Evolutionary conservation across 1,140 invertebrate genomes (phyloP).

Genomic region (Scaptomyza montana): DNA sequence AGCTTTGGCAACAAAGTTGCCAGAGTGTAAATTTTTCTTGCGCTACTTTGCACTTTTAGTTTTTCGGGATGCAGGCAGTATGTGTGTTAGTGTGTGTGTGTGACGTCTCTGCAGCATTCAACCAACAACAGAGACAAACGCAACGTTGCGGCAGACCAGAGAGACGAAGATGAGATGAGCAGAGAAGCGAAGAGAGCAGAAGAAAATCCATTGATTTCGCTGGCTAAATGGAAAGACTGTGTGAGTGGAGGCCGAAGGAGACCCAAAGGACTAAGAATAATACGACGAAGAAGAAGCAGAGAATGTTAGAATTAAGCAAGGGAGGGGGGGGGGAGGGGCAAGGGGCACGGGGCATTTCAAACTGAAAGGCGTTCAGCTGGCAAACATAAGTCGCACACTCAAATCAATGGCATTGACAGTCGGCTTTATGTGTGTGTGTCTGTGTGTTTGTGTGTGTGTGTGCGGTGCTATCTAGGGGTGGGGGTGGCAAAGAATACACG

Average conservation of each 20-base stretch:
- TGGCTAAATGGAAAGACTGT: conserved; percentile 40
- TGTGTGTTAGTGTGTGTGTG: conserved; percentile 7
- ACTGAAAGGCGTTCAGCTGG: conserved; percentile 71
- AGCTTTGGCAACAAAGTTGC: conserved; percentile 68
- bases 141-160: conserved; percentile 27
- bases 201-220: conserved; percentile 67
- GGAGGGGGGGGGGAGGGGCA: neutral
- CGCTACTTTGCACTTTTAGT: conserved; percentile 40
- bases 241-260: conserved; percentile 1
- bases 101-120: conserved; percentile 16
- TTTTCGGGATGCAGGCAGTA: conserved; percentile 33
- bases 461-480: conserved; percentile 24
- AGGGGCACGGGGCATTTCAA: conserved; percentile 6
- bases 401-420: conserved; percentile 77
- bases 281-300: neutral
- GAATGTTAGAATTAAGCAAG: conserved; percentile 2
- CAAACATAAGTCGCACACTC: conserved; percentile 78
- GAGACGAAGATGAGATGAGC: conserved; percentile 2
- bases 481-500: conserved; percentile 15
- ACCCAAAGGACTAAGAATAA: conserved; percentile 15
- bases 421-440: conserved; percentile 54
- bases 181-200: conserved; percentile 30
- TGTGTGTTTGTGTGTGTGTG: conserved; percentile 13
- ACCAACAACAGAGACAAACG: conserved; percentile 38
- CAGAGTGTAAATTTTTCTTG: conserved; percentile 40